These are phyloP conservation scores for Rotaria magnacalcarata DNA, from an alignment of 2,888 invertebrate genomes.

Conservation along the genomic window DNA sequence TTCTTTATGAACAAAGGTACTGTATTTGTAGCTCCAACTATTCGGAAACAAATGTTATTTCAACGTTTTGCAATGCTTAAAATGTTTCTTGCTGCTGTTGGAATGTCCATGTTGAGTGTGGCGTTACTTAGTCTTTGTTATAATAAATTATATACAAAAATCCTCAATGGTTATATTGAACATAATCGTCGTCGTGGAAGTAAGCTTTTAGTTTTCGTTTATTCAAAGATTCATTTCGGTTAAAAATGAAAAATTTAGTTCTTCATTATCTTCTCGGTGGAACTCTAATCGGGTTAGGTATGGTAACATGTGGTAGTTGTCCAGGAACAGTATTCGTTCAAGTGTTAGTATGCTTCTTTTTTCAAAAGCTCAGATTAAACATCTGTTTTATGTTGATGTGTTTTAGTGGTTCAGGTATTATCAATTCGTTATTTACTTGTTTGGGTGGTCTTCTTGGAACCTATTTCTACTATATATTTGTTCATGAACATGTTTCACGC, in stretches of 20 bases:
- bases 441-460: background rate
- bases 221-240: no score
- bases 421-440: background rate
- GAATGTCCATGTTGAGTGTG: background rate
- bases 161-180: background rate
- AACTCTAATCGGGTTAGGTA: background rate
- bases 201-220: background rate
- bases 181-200: background rate
- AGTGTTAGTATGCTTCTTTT: background rate
- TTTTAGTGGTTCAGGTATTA: background rate
- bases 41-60: conserved; percentile 23
- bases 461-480: background rate
- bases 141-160: background rate
- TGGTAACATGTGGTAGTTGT: background rate
- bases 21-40: background rate
- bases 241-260: background rate
- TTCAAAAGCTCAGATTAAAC: background rate
- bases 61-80: background rate
- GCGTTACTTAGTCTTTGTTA: background rate
- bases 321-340: conserved; percentile 6
- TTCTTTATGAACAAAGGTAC: background rate
- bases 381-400: no score
- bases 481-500: background rate
- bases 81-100: conserved; percentile 16
- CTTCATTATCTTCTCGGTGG: background rate